A percentile compares a stretch with the other conserved stretches of the same genome.
Evolutionary conservation across 2,113 vertebrate genomes (phyloP).

Genomic region (Bucco capensis): DNA sequence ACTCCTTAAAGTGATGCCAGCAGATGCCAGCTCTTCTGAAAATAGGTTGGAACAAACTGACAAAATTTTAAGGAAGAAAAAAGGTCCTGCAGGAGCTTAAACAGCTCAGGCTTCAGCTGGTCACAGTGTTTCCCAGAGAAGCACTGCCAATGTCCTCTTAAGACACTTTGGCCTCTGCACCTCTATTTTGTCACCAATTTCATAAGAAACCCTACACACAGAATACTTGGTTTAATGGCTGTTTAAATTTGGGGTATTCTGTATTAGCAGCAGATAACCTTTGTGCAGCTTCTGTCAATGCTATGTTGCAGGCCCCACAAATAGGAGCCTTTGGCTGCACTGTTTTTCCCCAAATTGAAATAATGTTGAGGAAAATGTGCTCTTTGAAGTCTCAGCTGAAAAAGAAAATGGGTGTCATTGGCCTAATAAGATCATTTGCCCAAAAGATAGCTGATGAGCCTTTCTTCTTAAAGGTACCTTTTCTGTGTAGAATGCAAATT

Average conservation of each 20-base stretch:
- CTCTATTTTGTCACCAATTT: background rate
- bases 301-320: background rate
- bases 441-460: background rate
- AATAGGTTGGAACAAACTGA: background rate
- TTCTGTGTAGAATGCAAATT: background rate
- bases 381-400: conserved; percentile 25
- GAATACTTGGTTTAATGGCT: background rate
- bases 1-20: background rate
- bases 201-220: background rate
- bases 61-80: background rate
- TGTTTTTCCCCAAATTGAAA: background rate
- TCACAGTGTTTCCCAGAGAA: background rate
- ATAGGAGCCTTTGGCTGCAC: background rate
- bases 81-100: background rate
- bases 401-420: background rate
- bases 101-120: background rate
- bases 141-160: background rate
- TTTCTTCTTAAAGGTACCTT: background rate
- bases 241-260: background rate
- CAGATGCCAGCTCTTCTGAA: background rate
- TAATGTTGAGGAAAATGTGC: background rate
- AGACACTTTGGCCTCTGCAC: background rate
- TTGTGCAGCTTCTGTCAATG: background rate
- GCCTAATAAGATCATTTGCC: conserved; percentile 1
- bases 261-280: background rate